Percentiles rank a stretch among this genome's conserved stretches.
These are phyloP conservation scores for Callyntrura sp. DNA, from an alignment of 2,888 invertebrate genomes.

Conservation along the genomic window DNA sequence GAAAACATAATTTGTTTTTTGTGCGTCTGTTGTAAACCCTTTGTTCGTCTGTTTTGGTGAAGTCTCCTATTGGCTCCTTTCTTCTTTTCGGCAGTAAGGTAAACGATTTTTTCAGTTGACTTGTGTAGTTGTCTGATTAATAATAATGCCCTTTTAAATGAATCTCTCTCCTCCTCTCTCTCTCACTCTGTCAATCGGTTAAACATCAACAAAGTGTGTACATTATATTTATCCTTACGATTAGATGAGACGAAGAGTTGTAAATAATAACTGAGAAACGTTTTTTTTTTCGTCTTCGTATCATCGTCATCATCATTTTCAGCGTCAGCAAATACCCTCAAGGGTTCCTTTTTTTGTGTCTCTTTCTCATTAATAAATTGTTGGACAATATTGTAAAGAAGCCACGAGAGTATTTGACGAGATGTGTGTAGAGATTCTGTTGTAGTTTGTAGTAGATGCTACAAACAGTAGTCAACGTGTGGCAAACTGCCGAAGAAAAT, in stretches of 20 bases:
- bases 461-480: conserved; percentile 17
- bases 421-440: background rate
- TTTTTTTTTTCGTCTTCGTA: background rate
- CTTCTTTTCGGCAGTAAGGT: conserved; percentile 24
- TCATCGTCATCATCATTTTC: background rate
- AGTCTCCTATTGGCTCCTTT: conserved; percentile 13
- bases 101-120: conserved; percentile 2
- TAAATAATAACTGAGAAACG: conserved; percentile 34
- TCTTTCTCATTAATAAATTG: background rate
- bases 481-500: conserved; percentile 13
- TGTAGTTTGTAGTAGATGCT: background rate
- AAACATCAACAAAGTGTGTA: background rate
- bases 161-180: background rate
- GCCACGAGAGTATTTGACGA: background rate
- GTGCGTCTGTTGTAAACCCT: conserved; percentile 24
- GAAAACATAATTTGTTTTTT: conserved; percentile 35
- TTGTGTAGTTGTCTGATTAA: conserved; percentile 33
- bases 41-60: conserved; percentile 1
- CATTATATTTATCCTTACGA: background rate
- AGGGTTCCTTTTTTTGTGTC: conserved; percentile 38
- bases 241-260: conserved; percentile 18
- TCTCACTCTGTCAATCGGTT: background rate
- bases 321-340: conserved; percentile 8
- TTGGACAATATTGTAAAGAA: background rate
- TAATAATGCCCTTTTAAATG: conserved; percentile 29